These are phyloP conservation scores for Sweltsa coloradensis DNA, from an alignment of 1,140 invertebrate species.

Conservation along the genomic window DNA sequence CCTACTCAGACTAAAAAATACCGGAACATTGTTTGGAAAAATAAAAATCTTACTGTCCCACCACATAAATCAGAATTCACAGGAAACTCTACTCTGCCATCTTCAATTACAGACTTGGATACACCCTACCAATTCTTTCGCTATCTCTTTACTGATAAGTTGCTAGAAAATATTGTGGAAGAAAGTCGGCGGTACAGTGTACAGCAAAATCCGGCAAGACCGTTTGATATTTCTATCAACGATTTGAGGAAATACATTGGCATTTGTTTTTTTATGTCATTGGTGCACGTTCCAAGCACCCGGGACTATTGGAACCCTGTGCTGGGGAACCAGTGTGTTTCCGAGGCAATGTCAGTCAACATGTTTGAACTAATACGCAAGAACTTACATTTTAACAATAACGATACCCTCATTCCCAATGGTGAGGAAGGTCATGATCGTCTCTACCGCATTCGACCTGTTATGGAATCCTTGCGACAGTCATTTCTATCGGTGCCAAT, in stretches of 20 bases:
- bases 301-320: neutral
- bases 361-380: conserved; percentile 25
- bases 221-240: neutral
- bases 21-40: too few relatives aligned
- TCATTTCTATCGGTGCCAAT: conserved; percentile 18
- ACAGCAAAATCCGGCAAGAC: neutral
- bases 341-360: conserved; percentile 24
- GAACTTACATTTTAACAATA: conserved; percentile 25
- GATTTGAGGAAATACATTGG: conserved; percentile 6
- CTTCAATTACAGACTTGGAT: neutral
- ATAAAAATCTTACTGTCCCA: neutral
- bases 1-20: too few relatives aligned
- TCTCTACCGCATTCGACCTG: conserved; percentile 19
- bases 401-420: conserved; percentile 16
- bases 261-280: neutral
- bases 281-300: conserved; percentile 3
- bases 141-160: neutral
- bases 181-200: neutral
- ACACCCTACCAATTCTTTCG: conserved; percentile 6
- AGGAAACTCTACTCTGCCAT: neutral
- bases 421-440: conserved; percentile 15
- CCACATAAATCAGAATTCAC: neutral
- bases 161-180: conserved; percentile 4
- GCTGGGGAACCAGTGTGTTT: neutral
- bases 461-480: conserved; percentile 10